Evolutionary conservation across 2,888 invertebrate genomes (phyloP).

Genomic region (Callyntrura guangdongensis): DNA sequence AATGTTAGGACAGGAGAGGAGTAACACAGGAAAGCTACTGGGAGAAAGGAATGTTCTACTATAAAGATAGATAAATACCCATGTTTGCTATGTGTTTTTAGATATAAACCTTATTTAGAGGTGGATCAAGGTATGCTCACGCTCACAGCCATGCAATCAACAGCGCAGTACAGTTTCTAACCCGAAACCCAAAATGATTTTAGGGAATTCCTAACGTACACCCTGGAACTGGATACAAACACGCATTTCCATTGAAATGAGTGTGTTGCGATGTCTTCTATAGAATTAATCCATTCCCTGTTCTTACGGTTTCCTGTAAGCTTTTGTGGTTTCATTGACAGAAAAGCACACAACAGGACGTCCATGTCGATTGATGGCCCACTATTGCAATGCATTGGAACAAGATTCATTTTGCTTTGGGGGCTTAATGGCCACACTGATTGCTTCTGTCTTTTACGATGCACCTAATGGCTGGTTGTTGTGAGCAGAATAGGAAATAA

Average conservation of each 20-base stretch:
- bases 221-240: too few relatives aligned
- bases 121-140: too few relatives aligned
- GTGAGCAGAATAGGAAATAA: slow-evolving; percentile 47
- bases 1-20: neutral
- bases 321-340: slow-evolving; percentile 69
- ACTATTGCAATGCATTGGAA: slow-evolving; percentile 48
- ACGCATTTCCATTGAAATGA: slow-evolving; percentile 7
- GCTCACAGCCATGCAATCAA: too few relatives aligned
- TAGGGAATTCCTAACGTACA: too few relatives aligned
- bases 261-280: neutral
- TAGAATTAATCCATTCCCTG: neutral
- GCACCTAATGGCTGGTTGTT: slow-evolving; percentile 45
- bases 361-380: slow-evolving; percentile 45
- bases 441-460: slow-evolving; percentile 73
- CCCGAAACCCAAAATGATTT: too few relatives aligned
- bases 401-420: slow-evolving; percentile 59
- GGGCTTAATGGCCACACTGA: slow-evolving; percentile 67
- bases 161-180: too few relatives aligned
- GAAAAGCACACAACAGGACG: slow-evolving; percentile 63
- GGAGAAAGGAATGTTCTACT: neutral
- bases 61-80: neutral
- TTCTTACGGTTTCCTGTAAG: slow-evolving; percentile 3
- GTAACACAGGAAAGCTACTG: neutral
- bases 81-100: neutral
- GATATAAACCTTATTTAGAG: too few relatives aligned